Evolutionary conservation across 1,140 invertebrate species (phyloP), one percentile per base, ranked within the genome.

Genomic region (Theocolax elegans): DNA sequence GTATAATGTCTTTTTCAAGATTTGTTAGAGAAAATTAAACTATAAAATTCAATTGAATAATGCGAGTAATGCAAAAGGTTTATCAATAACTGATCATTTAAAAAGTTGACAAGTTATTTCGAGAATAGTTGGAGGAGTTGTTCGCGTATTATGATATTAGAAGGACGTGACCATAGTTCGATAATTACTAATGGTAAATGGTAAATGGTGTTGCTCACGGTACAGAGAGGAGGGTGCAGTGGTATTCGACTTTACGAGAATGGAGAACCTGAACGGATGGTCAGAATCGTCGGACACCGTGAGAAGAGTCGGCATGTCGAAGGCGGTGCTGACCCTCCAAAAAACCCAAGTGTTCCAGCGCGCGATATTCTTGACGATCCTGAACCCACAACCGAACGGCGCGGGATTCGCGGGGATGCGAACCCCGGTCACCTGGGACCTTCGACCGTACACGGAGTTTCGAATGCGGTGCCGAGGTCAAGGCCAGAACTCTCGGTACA

Each of bases 321-420:
- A 92, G 81, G 90, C 89, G 1, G 76, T 82, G 1, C 75, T 92
- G 10, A 83, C 86, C 3, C 72, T 91, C 23, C 88, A 91, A 76
- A 90, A 89, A 74, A 88, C 87, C 4, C 80, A 85, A 71, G 66
- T 85, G 29, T 91, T 89, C 69, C 89, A 91, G 79, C 80, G 89
- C 75, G 91, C 88, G 0, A 82, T 92, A 74, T 89, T 92, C 67
- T 92, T 92, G 73, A 88, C 88, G 3, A 74, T 92, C 15, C 77
- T 92, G 6, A 91, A 92, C 78, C 91, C 91, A 7, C 91, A 92
- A 80, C 83, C 87, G 9, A 91, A 92, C 72, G 91, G 91, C 1
- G 91, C 91, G 31, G 89, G 90, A 7, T 92, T 92, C 80, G 90
- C 90, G 44, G 91, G 91, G 10, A 85, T 90, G 54, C 79, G 87